Evolutionary conservation across 2,797 vertebrate species (phyloP).

Genomic region (Antennarius maculatus): DNA sequence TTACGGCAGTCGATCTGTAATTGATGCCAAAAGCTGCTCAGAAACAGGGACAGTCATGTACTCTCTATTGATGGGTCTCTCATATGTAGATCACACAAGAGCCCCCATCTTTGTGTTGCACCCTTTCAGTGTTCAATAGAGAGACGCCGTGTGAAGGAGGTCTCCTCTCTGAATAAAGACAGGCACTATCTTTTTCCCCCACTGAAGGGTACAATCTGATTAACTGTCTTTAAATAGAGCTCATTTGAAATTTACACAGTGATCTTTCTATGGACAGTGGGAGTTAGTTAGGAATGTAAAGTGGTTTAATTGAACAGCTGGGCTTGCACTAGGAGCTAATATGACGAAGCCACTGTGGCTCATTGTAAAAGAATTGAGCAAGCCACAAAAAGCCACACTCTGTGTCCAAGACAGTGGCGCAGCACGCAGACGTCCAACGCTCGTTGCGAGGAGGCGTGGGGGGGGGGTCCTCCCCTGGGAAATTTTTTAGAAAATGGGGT

Average conservation of each 20-base stretch:
- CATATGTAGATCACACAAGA: constrained; percentile 26
- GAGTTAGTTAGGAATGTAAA: constrained; percentile 23
- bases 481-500: too few relatives aligned
- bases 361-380: too few relatives aligned
- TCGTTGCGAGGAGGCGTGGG: too few relatives aligned
- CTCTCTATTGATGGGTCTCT: constrained; percentile 17
- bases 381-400: too few relatives aligned
- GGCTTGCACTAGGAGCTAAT: too few relatives aligned
- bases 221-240: constrained; percentile 52
- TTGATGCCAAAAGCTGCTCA: constrained; percentile 24
- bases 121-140: constrained; percentile 30
- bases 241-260: constrained; percentile 47
- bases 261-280: constrained; percentile 33
- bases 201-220: constrained; percentile 59
- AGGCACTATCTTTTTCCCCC: constrained; percentile 33
- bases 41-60: constrained; percentile 35
- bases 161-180: constrained; percentile 37
- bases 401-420: too few relatives aligned
- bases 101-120: constrained; percentile 28
- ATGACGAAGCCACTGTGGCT: too few relatives aligned
- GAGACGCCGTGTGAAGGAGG: constrained; percentile 19
- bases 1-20: constrained; percentile 5
- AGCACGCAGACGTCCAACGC: too few relatives aligned
- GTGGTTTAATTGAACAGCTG: constrained; percentile 14
- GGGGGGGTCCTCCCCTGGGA: too few relatives aligned